Evolutionary conservation across 1,140 invertebrate species (phyloP).

Genomic region (Sycophila sp.): DNA sequence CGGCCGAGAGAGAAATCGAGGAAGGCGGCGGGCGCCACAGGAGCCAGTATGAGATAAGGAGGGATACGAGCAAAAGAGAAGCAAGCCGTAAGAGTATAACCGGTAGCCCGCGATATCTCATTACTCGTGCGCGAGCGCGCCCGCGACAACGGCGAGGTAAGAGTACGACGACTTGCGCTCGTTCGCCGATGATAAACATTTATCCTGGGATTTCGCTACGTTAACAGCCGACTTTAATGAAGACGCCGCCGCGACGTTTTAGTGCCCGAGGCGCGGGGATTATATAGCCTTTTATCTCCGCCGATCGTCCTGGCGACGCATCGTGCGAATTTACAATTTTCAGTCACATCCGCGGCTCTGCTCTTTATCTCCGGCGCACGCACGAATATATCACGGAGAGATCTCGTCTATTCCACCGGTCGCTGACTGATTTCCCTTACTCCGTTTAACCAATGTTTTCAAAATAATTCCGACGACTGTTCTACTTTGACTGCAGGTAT

Average conservation of each 20-base stretch:
- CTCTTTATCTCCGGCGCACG: background rate
- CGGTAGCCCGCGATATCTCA: slow-evolving; percentile 24
- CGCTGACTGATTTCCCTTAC: too few species aligned
- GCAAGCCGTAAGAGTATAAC: background rate
- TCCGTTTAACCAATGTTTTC: too few species aligned
- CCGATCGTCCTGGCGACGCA: background rate
- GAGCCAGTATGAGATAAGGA: too few species aligned
- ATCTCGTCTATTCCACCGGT: too few species aligned
- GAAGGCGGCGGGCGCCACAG: too few species aligned
- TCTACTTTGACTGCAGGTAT: too few species aligned
- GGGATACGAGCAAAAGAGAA: background rate
- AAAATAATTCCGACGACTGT: too few species aligned
- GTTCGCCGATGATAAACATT: slow-evolving; percentile 30
- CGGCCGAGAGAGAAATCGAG: background rate
- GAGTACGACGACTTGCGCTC: background rate
- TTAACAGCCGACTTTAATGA: slow-evolving; percentile 28
- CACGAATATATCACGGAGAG: too few species aligned
- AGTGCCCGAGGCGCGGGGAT: background rate
- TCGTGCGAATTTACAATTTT: background rate
- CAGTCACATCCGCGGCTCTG: background rate
- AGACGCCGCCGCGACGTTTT: background rate
- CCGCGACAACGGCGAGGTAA: background rate
- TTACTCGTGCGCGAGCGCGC: slow-evolving; percentile 2
- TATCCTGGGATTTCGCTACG: slow-evolving; percentile 23
- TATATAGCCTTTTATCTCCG: slow-evolving; percentile 5